Evolutionary conservation across 2,113 vertebrate species (phyloP), one percentile per base, ranked within the genome.

Genomic region (Lontra canadensis): DNA sequence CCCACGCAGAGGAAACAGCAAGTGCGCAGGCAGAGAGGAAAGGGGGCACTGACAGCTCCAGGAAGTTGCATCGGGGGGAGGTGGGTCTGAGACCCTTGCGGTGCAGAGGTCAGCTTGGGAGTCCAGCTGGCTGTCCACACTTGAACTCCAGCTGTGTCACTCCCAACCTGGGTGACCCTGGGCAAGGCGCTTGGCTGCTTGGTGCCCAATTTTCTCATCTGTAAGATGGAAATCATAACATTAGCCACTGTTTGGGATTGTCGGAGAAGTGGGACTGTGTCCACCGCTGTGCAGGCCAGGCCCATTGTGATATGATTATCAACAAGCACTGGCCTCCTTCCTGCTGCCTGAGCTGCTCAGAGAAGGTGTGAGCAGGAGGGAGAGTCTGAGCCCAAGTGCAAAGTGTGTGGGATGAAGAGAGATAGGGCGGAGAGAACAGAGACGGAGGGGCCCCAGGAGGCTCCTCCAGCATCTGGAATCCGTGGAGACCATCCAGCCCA

Each of bases 81-180:
- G 44, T 1, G 3, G 52, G 55, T 7, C 29, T 6, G 9, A 71
- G 89, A 52, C 1, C 34, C 0, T 0, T 20, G 29, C 4, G 14
- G 20, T 71, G 42, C 55, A 29, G 52, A 6, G 14, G 71, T 59
- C 9, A 9, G 61, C 31, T 44, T 0, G 13, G 59, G 34, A 29
- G 44, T 25, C 25, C 7, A 21, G 6, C n/a, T 7, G n/a, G 9
- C n/a, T 29, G 36, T 34, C 69, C 36, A 34, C 20, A 0, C 42
- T 25, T 18, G 39, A 49, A n/a, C 26, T 44, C 59, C 92, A 39
- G 57, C 6, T 36, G 11, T 47, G 65, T 34, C 21, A 3, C 63
- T 26, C 57, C 34, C 26, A 2, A 63, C 39, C 61, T 18, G 34
- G 29, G 63, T 39, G 61, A 49, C 44, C 65, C 61, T 29, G 31